Evolutionary conservation across 2,113 vertebrate genomes (phyloP), one percentile per base, ranked within the genome.

Genomic region (Orycteropus afer): DNA sequence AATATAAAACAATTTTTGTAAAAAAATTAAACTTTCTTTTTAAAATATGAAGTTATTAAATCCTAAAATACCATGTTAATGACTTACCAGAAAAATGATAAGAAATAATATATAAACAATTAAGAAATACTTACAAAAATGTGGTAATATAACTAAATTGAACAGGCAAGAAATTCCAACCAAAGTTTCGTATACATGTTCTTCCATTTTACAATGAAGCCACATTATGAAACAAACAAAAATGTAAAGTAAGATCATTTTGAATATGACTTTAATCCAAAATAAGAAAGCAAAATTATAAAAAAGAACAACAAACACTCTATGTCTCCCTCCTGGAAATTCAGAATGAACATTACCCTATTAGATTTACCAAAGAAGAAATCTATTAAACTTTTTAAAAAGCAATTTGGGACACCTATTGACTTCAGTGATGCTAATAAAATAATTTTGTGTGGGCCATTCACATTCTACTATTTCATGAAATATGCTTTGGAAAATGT

Each of bases 1-100:
- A n/a, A 63, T 9, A 25, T 22, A 89, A 79, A 73, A 12, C 1
- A 79, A 15, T 78, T 79, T 55, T 89, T 81, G 6, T 89, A 45
- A 92, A 57, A 57, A 57, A 57, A 71, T 15, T 37, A 4, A 61
- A 76, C 55, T 87, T 95, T 67, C 32, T 55, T 95, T 92, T 92
- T 79, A 34, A 84, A 92, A 53, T 61, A 83, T n/a, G 25, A 86
- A 61, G 23, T 71, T 59, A 78, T 77, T 87, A 71, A 71, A 23
- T 86, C 17, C 22, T 69, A 85, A 79, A 55, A 9, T 81, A 59
- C 45, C 59, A 1, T 90, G 57, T 91, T 93, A 45, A n/a, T 59
- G 20, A 51, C n/a, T n/a, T n/a, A n/a, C n/a, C n/a, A n/a, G n/a
- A n/a, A n/a, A n/a, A n/a, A n/a, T n/a, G n/a, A n/a, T 45, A 20